These are phyloP conservation scores for Ctenopoma multispine DNA, from an alignment of 2,797 vertebrate genomes.

Conservation along the genomic window DNA sequence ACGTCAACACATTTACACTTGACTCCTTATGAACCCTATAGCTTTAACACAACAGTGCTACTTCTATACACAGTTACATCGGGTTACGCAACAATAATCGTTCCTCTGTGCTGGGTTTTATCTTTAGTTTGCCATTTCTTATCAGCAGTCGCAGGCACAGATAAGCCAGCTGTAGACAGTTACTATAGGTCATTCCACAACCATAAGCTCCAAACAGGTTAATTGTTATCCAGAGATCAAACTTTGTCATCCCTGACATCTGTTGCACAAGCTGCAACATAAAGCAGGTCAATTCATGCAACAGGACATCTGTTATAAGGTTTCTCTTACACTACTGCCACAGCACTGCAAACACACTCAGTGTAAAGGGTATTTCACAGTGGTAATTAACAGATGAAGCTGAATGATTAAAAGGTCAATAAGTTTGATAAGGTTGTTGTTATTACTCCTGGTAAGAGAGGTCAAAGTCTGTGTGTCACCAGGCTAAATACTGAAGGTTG, in stretches of 20 bases:
- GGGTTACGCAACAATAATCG: too few relatives aligned
- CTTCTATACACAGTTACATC: too few relatives aligned
- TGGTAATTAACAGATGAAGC: not conserved
- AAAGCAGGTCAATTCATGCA: not conserved
- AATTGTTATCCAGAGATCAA: not conserved
- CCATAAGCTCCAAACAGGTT: not conserved
- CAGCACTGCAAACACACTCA: not conserved
- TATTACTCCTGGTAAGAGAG: not conserved
- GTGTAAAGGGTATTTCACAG: not conserved
- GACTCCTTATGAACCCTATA: too few relatives aligned
- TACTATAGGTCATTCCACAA: not conserved
- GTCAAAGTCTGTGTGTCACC: not conserved
- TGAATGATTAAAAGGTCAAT: not conserved
- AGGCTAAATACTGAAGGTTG: not conserved
- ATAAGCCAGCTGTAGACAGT: not conserved
- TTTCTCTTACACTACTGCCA: not conserved
- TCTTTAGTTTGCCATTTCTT: not conserved
- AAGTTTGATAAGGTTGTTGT: not conserved
- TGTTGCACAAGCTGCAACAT: not conserved
- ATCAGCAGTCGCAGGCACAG: not conserved
- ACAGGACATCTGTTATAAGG: not conserved
- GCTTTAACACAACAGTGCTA: too few relatives aligned
- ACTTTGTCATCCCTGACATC: not conserved
- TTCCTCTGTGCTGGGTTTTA: too few relatives aligned
- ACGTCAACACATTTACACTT: too few relatives aligned